Base-by-base conservation (phyloP, 2,113 vertebrate species). In the Lasiurus cinereus region DNA sequence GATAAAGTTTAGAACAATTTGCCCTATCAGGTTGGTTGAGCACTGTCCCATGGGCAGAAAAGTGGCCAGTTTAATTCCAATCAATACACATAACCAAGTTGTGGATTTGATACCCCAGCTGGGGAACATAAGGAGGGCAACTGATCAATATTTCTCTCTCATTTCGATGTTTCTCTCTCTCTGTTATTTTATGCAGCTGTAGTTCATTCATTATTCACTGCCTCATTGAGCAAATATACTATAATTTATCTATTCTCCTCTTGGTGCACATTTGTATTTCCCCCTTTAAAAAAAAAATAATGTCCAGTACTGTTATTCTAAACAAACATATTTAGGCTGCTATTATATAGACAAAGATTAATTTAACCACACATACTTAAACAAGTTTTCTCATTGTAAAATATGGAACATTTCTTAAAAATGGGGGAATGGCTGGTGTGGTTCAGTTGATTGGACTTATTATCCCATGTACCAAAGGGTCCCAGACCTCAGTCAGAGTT, bases 1-100 rank as follows among this genome's bases (percentile, higher is more conserved):
- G 66, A 74, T 69, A 73, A 86, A 27, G 29, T 70, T 76, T 70
- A 62, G 43, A 91, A 52, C 54, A 88, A 10, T 52, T 79, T 93
- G 9, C 73, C 43, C 73, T 48, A 9, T 15, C 8, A 4, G 39
- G 43, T 18, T 76, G 27, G 27, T 31, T 76, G 27, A 66, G 43
- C 43, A 48, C 2, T 74, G 72, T 48, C 14, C 46, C 27, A 29
- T 64, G 62, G 11, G 5, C 62, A 29, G 27, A 13, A 64, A 29
- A 29, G 62, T 64, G 24, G 27, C 11, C 24, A 29, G 62, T 64
- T 29, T 29, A 29, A 64, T 64, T 64, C 62, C 14, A 2, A 13
- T 15, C 29, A n/a, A 15, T 29, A 29, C 29, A 66, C 29, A n/a
- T n/a, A 16, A 29, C 29, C 29, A 66, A 29, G 64, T 66, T 64